Conservation (phyloP, 2,797 vertebrate species). For the Girardinus metallicus region DNA sequence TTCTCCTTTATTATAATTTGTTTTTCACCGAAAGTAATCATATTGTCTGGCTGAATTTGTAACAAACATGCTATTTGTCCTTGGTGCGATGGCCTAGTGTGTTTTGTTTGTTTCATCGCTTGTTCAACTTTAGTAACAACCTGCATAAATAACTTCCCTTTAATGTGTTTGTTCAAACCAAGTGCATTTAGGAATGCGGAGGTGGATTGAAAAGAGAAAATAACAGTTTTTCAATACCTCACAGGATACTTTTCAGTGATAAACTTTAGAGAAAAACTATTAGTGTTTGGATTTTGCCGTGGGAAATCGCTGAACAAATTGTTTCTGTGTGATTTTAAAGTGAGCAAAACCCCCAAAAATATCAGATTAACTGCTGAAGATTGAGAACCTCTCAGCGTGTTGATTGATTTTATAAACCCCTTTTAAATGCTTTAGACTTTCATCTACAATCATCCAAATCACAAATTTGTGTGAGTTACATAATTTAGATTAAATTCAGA, state of each 20-base stretch:
- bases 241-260: neutral
- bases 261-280: neutral
- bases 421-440: constrained; percentile 6
- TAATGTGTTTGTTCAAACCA: constrained; percentile 27
- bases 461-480: constrained; percentile 21
- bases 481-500: constrained; percentile 37
- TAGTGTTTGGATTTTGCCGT: neutral
- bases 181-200: constrained; percentile 35
- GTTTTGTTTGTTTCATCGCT: neutral
- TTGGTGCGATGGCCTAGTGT: neutral
- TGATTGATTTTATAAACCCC: constrained; percentile 45
- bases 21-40: neutral
- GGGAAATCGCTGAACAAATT: neutral
- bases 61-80: neutral
- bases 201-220: constrained; percentile 3
- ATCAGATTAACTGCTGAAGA: constrained; percentile 13
- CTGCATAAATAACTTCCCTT: constrained; percentile 40
- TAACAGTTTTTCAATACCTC: neutral
- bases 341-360: neutral
- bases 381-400: constrained; percentile 4
- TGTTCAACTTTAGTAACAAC: constrained; percentile 16
- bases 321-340: neutral
- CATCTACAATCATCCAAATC: constrained; percentile 25
- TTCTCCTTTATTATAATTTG: neutral
- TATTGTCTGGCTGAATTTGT: neutral